Percentiles rank a stretch among this genome's conserved stretches.
phyloP scores from a whole-genome alignment of 2,113 vertebrate genomes.

The Pelvicachromis taeniatus region DNA sequence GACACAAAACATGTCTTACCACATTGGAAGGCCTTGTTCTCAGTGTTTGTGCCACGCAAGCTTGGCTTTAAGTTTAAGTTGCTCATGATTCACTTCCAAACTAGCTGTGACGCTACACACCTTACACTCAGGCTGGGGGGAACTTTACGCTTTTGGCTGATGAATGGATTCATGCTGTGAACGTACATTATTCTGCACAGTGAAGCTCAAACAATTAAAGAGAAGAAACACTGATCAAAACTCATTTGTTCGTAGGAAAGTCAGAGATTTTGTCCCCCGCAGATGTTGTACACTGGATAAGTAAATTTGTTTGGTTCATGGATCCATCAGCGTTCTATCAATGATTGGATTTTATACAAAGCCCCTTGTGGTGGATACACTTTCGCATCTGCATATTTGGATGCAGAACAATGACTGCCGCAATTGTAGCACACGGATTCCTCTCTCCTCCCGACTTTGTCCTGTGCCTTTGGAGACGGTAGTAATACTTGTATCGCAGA shows the following conservation, averaged over 20 bases:
- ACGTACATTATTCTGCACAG: background rate
- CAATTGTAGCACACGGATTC: background rate
- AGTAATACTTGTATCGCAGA: slow-evolving; percentile 38
- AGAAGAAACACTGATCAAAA: background rate
- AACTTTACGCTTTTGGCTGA: background rate
- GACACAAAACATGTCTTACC: background rate
- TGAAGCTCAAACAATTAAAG: background rate
- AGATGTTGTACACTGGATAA: background rate
- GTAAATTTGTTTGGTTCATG: background rate
- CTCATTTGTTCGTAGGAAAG: background rate
- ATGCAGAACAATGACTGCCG: background rate
- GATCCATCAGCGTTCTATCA: background rate
- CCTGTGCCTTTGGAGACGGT: slow-evolving; percentile 27
- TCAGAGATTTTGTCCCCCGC: background rate
- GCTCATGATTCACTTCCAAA: background rate
- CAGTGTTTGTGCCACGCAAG: background rate
- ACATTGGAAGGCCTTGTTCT: background rate
- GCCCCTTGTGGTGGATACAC: background rate
- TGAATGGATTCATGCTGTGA: background rate
- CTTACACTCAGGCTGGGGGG: background rate
- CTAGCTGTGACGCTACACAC: background rate
- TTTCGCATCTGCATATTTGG: background rate
- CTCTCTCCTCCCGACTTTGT: slow-evolving; percentile 1
- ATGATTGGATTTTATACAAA: background rate
- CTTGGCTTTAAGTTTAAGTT: background rate